Conservation (phyloP, 2,888 invertebrate species). For the Synanthedon vespiformis region DNA sequence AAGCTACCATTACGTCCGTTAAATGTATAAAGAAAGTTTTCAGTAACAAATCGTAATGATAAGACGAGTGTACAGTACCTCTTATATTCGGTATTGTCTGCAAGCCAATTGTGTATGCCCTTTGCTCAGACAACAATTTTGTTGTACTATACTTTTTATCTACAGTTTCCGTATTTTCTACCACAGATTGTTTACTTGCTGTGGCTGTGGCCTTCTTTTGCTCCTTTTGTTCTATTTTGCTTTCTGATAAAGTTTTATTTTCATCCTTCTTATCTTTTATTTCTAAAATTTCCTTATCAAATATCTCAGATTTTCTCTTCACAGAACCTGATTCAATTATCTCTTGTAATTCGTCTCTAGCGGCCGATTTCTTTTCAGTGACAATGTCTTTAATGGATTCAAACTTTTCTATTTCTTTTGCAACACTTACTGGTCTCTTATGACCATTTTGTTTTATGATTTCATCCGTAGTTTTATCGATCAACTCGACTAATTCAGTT, state of each 20-base stretch:
- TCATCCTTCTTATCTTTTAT: conserved; percentile 3
- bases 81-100: conserved; percentile 52
- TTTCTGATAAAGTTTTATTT: background rate
- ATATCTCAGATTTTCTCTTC: conserved; percentile 16
- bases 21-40: conserved; percentile 59
- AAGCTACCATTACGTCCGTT: conserved; percentile 58
- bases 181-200: background rate
- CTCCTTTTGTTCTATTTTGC: background rate
- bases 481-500: conserved; percentile 10
- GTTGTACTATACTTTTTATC: conserved; percentile 11
- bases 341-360: conserved; percentile 21
- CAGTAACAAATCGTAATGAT: conserved; percentile 42
- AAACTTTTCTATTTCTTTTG: conserved; percentile 14
- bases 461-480: conserved; percentile 14
- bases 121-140: conserved; percentile 29
- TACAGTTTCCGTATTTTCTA: conserved; percentile 7
- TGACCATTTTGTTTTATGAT: conserved; percentile 9
- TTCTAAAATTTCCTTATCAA: conserved; percentile 11
- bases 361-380: conserved; percentile 18
- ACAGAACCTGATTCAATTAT: conserved; percentile 21
- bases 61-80: conserved; percentile 35
- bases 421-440: conserved; percentile 9
- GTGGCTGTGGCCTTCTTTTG: background rate
- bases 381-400: conserved; percentile 10
- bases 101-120: conserved; percentile 38